Evolutionary conservation across 2,113 vertebrate species (phyloP), one percentile per base, ranked within the genome.

Genomic region (Cephalopterus ornatus): DNA sequence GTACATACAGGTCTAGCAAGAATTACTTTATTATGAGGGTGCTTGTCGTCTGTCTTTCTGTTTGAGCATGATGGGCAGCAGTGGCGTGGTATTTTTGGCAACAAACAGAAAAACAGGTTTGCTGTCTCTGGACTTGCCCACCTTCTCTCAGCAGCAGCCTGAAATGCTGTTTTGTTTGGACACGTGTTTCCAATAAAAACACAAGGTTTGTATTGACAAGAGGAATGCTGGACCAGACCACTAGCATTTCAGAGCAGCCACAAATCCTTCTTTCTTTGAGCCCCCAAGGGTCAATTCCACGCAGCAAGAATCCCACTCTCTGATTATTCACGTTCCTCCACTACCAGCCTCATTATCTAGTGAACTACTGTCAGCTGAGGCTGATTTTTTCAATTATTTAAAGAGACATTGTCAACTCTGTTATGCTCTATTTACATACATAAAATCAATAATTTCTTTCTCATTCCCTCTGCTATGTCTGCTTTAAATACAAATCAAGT

Each of bases 101-200:
- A 93, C 77, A 85, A 96, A 75, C 87, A 89, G 82, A 94, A 95
- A 94, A 94, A 37, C 84, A 85, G 65, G 70, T 91, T 91, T 49
- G 88, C 74, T 42, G 32, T 44, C 65, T 89, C 86, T 77, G 46
- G 91, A 39, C 59, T 83, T 77, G 30, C 81, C 79, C 82, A 95
- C 94, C 93, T 94, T 95, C 90, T 80, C 68, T 77, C 73, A 68
- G 93, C 74, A 94, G 83, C 88, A 21, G 67, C 71, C 90, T 93
- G 79, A 37, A 80, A 77, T 0, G 1, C 93, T 91, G 56, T 84
- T 95, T 97, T 88, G 66, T 94, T 94, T 96, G 91, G 91, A 97
- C 97, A 98, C 85, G 59, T 98, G 97, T 96, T 98, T 98, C 95
- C 89, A 96, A 98, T 98, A 90, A 96, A 97, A 96, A 92, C 91